Conservation (phyloP, 2,797 vertebrate genomes). For the Knipowitschia caucasica region DNA sequence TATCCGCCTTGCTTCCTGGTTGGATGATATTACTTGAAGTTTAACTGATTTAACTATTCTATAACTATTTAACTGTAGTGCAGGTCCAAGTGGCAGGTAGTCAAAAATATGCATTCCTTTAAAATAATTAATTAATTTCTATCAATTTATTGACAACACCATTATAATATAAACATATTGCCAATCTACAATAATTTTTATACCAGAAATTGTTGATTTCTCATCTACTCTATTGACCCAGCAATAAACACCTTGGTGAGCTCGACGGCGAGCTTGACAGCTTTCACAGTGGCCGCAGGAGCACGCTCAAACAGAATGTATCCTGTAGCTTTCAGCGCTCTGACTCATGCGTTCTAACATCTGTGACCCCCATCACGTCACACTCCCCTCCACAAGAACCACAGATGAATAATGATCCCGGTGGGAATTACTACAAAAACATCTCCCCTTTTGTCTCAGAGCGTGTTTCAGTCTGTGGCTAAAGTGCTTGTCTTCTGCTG, state of each 20-base stretch:
- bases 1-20: too few relatives aligned
- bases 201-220: not conserved
- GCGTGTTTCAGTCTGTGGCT: constrained; percentile 29
- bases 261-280: constrained; percentile 10
- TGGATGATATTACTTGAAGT: too few relatives aligned
- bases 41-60: too few relatives aligned
- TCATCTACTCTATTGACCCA: constrained; percentile 14
- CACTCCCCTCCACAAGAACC: constrained; percentile 19
- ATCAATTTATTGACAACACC: too few relatives aligned
- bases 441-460: constrained; percentile 45
- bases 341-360: constrained; percentile 38
- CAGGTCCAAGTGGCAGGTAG: too few relatives aligned
- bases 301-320: constrained; percentile 38
- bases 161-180: too few relatives aligned
- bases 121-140: too few relatives aligned
- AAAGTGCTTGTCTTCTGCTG: constrained; percentile 10
- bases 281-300: not conserved
- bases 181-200: too few relatives aligned
- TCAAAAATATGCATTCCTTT: too few relatives aligned
- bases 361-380: constrained; percentile 45
- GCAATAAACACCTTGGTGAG: constrained; percentile 15
- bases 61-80: too few relatives aligned
- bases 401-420: constrained; percentile 49
- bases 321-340: constrained; percentile 46
- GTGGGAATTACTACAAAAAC: constrained; percentile 48